These are phyloP conservation scores for Mya arenaria DNA, from an alignment of 1,140 invertebrate species.

Conservation along the genomic window DNA sequence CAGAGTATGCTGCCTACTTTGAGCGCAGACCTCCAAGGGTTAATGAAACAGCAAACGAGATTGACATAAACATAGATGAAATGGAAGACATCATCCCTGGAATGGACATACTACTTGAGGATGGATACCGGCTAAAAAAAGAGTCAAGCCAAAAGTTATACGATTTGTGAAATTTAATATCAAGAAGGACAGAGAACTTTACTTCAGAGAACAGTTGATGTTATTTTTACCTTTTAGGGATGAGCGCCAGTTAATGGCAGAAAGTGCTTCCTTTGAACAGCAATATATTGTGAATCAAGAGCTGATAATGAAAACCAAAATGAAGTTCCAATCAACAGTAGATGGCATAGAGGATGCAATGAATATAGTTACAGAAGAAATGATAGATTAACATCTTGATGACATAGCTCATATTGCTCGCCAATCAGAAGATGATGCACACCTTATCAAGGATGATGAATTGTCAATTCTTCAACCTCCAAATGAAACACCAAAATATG, in stretches of 20 bases:
- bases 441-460: constrained; percentile 10
- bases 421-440: constrained; percentile 52
- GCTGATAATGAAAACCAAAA: background rate
- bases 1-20: constrained; percentile 21
- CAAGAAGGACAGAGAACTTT: constrained; percentile 40
- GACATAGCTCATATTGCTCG: constrained; percentile 41
- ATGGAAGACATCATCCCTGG: constrained; percentile 16
- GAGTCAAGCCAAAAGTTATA: constrained; percentile 33
- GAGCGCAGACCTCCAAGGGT: constrained; percentile 13
- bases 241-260: constrained; percentile 29
- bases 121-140: constrained; percentile 35
- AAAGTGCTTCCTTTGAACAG: background rate
- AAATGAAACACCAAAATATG: background rate
- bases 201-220: constrained; percentile 55
- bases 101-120: background rate
- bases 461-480: constrained; percentile 22
- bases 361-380: constrained; percentile 21
- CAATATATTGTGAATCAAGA: background rate
- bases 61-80: constrained; percentile 11
- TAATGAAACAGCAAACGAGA: constrained; percentile 13
- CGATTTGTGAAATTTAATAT: constrained; percentile 48
- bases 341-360: constrained; percentile 23
- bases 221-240: constrained; percentile 53
- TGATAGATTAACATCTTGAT: constrained; percentile 30
- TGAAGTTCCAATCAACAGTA: background rate